Base-by-base conservation (phyloP, 2,888 invertebrate genomes). In the Tiliacea citrago region DNA sequence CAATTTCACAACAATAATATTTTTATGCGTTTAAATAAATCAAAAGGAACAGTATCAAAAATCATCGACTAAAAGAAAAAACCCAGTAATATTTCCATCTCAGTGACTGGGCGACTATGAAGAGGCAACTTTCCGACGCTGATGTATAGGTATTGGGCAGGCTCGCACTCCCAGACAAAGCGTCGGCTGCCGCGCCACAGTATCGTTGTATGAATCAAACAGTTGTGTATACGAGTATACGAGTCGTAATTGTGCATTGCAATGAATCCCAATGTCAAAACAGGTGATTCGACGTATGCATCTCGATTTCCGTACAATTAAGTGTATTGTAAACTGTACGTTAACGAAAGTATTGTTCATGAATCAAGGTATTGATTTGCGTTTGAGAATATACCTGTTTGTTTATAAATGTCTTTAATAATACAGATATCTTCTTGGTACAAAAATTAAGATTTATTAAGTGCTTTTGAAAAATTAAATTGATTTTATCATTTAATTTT, bases 151-250 rank as follows among this genome's bases (percentile, higher is more conserved):
- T 84, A 86, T 77, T 65, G 75, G 73, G 67, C 84, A 69, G 83
- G 85, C 77, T 86, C 73, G 85, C 88, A 68, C 86, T 69, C 89
- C 85, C 92, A 92, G 93, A 93, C 93, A 92, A 89, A 90, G 89
- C 89, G 93, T 91, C 92, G 90, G 86, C 90, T 73, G 74, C 80
- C 79, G 84, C 77, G 79, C 73, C 82, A 79, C 83, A 83, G 86
- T 88, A 88, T 90, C 86, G 77, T 75, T 81, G 82, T 80, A 88
- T 84, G 86, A 88, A 91, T 90, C 89, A 88, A 86, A 88, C 79
- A 86, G 73, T 82, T 81, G 76, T 66, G 66, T 76, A 76, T 78
- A 81, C n/a, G n/a, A n/a, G n/a, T n/a, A n/a, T n/a, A n/a, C n/a
- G 42, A 45, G 61, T 68, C 79, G 86, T 86, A 84, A 88, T 85